Percentiles rank a stretch among this genome's conserved stretches.
Conservation (phyloP, 2,888 invertebrate species). For the Eristalinus aeneus region DNA sequence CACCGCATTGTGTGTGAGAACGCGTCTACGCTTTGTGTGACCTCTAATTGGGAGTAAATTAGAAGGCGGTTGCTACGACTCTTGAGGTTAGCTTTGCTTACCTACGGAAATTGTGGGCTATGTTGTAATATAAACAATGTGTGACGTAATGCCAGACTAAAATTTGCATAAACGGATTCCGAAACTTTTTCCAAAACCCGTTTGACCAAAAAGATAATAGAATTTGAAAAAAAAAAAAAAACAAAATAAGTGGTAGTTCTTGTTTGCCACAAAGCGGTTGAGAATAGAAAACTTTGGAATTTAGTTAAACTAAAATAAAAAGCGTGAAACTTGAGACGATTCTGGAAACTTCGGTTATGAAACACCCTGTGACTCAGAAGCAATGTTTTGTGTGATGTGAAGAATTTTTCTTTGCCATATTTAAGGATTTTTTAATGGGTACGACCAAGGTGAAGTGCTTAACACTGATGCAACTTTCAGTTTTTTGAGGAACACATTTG, state of each 20-base stretch:
- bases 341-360: too few species aligned
- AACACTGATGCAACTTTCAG: too few species aligned
- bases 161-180: conserved; percentile 5
- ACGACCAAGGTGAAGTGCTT: too few species aligned
- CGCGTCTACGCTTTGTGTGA: not conserved
- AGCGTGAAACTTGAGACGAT: too few species aligned
- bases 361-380: too few species aligned
- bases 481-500: too few species aligned
- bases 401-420: too few species aligned
- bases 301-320: not conserved
- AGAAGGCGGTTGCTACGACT: not conserved
- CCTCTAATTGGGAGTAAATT: not conserved
- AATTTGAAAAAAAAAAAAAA: not conserved
- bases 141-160: not conserved
- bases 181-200: not conserved
- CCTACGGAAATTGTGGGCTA: not conserved
- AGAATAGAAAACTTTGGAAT: not conserved
- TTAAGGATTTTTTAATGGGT: too few species aligned
- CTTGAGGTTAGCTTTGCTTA: not conserved
- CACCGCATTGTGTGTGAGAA: not conserved
- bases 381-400: too few species aligned
- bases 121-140: not conserved
- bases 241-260: not conserved
- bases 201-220: not conserved
- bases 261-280: not conserved